phyloP scores from a whole-genome alignment of 2,888 invertebrate genomes.

The Scelioninae gen. 1 region DNA sequence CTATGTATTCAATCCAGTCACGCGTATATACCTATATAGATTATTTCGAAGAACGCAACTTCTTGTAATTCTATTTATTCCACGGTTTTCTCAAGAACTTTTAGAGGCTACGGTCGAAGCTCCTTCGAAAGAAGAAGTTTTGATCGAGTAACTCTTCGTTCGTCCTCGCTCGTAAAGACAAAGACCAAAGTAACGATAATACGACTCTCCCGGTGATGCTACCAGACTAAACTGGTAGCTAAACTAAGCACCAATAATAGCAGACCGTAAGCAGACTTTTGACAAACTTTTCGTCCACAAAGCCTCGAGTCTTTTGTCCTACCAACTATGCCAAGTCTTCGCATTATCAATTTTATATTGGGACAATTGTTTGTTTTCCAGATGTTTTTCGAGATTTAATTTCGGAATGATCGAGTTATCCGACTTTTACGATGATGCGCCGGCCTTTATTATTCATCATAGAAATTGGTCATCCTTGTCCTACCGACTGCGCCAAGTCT shows the following conservation, averaged over 20 bases:
- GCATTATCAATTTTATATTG: constrained; percentile 33
- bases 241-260: constrained; percentile 64
- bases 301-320: constrained; percentile 36
- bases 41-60: constrained; percentile 65
- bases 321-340: constrained; percentile 11
- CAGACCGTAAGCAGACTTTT: constrained; percentile 51
- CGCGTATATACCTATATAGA: constrained; percentile 33
- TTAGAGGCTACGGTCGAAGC: constrained; percentile 64
- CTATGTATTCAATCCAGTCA: constrained; percentile 33
- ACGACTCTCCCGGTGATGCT: constrained; percentile 31
- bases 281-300: constrained; percentile 51
- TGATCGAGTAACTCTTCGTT: constrained; percentile 67
- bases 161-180: constrained; percentile 44
- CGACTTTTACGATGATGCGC: no score
- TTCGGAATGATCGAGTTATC: background rate
- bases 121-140: constrained; percentile 54
- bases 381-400: background rate
- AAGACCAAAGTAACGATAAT: constrained; percentile 51
- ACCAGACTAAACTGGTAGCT: constrained; percentile 58
- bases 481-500: no score
- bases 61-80: constrained; percentile 68
- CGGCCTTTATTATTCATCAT: no score
- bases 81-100: constrained; percentile 64
- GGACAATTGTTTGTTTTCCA: constrained; percentile 13
- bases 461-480: no score